These are phyloP conservation scores for Aplysina aerophoba DNA, from an alignment of 37 sponge, comb jelly and placozoan genomes.

Conservation along the genomic window DNA sequence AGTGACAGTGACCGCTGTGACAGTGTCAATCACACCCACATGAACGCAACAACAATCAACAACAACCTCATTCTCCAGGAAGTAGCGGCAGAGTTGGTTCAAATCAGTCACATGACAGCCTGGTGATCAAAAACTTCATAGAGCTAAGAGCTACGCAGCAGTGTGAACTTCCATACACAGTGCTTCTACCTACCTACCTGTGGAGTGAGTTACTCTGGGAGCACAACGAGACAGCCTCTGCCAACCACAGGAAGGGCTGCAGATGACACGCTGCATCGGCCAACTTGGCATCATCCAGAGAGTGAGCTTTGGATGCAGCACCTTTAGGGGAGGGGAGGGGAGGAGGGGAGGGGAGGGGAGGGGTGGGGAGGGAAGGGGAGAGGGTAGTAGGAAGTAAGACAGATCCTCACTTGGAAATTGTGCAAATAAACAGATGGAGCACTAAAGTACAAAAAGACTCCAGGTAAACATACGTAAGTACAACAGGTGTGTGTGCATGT, in stretches of 20 bases:
- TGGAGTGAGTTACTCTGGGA: neutral
- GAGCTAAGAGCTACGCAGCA: too few relatives aligned
- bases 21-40: too few relatives aligned
- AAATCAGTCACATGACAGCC: too few relatives aligned
- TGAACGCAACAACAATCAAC: too few relatives aligned
- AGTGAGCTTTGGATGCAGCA: neutral
- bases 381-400: too few relatives aligned
- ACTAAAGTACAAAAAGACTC: too few relatives aligned
- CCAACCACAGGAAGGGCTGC: neutral
- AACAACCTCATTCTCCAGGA: too few relatives aligned
- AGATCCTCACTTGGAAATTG: too few relatives aligned
- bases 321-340: neutral
- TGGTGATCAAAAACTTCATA: too few relatives aligned
- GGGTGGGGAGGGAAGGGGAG: neutral
- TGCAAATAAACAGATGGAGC: too few relatives aligned
- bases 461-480: neutral
- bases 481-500: constrained; percentile 11
- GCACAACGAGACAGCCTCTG: neutral
- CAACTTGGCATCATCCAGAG: neutral
- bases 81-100: too few relatives aligned
- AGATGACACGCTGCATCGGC: neutral
- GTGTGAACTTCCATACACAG: neutral
- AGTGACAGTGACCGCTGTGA: too few relatives aligned
- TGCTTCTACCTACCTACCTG: neutral
- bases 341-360: neutral